Conservation (phyloP, 2,888 invertebrate genomes). For the Xiphydria camelus region DNA sequence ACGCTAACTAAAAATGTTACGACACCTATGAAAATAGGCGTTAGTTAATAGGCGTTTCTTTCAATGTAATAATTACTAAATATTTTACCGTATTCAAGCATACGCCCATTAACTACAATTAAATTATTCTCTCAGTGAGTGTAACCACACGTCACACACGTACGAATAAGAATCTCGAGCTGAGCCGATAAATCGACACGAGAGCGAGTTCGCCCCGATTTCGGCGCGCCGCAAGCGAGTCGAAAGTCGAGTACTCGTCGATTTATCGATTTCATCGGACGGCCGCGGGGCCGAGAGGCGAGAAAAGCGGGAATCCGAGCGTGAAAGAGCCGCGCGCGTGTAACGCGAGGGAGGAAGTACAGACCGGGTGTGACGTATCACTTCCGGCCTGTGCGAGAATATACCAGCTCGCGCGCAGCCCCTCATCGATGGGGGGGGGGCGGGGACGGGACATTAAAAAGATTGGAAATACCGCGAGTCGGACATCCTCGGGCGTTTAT, state of each 20-base stretch:
- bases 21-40: too few relatives aligned
- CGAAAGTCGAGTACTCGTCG: too few relatives aligned
- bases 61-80: too few relatives aligned
- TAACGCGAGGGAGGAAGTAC: constrained; percentile 39
- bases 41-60: too few relatives aligned
- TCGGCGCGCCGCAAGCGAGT: constrained; percentile 21
- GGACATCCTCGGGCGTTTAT: too few relatives aligned
- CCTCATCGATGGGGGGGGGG: not conserved
- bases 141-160: too few relatives aligned
- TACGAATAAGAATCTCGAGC: too few relatives aligned
- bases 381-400: constrained; percentile 40
- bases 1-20: too few relatives aligned
- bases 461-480: not conserved
- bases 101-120: too few relatives aligned
- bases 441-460: not conserved
- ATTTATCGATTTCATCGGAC: constrained; percentile 46
- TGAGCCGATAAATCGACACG: too few relatives aligned
- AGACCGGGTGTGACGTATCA: constrained; percentile 46
- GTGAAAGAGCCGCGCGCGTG: constrained; percentile 6
- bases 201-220: constrained; percentile 23
- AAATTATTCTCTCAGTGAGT: too few relatives aligned
- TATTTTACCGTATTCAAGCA: too few relatives aligned
- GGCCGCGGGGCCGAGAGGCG: constrained; percentile 1
- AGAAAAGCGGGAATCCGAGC: constrained; percentile 33
- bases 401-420: constrained; percentile 22